Evolutionary conservation across 1,140 invertebrate genomes (phyloP).

Genomic region (Lepidurus arcticus): DNA sequence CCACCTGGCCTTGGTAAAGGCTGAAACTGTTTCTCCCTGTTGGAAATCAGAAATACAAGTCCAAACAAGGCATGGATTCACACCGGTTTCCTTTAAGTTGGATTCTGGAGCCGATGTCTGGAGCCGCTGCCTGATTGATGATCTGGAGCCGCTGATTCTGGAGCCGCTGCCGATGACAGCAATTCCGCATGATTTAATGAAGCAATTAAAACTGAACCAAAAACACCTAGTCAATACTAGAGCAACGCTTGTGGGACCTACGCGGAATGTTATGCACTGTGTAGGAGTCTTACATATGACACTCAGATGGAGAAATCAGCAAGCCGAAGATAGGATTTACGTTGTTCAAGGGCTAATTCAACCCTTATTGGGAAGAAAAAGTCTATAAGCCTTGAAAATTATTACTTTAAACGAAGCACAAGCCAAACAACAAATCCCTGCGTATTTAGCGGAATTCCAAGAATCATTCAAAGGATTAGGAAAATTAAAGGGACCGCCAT

Average conservation of each 20-base stretch:
- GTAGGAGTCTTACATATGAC: neutral
- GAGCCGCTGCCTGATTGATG: constrained; percentile 2
- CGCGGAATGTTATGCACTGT: neutral
- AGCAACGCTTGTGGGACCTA: neutral
- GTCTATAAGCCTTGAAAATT: neutral
- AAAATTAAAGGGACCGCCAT: neutral
- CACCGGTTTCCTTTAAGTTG: constrained; percentile 22
- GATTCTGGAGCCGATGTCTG: constrained; percentile 23
- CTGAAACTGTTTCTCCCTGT: neutral
- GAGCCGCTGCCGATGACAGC: neutral
- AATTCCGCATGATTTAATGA: constrained; percentile 4
- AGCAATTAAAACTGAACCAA: neutral
- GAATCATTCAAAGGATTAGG: constrained; percentile 15
- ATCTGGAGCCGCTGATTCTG: constrained; percentile 23
- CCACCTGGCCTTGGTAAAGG: neutral
- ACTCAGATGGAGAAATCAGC: constrained; percentile 8
- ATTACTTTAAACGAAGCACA: neutral
- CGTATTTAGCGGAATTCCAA: neutral
- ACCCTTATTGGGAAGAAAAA: constrained; percentile 16
- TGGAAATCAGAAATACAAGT: neutral
- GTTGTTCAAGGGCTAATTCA: neutral
- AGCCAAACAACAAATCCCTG: neutral
- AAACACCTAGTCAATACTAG: neutral
- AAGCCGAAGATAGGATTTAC: constrained; percentile 6
- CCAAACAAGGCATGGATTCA: neutral